These are phyloP conservation scores for Catagonus wagneri DNA, from an alignment of 2,113 vertebrate species.

Conservation along the genomic window DNA sequence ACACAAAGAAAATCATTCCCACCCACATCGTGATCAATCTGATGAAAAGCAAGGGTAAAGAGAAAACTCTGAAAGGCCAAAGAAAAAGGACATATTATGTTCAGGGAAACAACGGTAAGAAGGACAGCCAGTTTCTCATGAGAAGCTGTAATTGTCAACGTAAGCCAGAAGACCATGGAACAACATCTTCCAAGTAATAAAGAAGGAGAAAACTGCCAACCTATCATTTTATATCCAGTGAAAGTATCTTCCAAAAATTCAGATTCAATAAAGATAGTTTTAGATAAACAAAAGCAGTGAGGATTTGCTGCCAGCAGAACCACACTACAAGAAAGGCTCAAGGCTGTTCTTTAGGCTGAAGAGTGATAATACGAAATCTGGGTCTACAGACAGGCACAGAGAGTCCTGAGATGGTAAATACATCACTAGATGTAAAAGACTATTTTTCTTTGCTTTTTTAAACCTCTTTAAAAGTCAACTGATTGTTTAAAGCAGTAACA, in stretches of 20 bases:
- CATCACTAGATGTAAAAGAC: neutral
- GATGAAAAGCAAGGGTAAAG: slow-evolving; percentile 1
- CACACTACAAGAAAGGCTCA: neutral
- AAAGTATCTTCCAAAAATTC: slow-evolving; percentile 6
- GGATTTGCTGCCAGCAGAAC: neutral
- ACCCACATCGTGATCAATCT: neutral
- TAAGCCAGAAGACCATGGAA: neutral
- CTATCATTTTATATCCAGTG: neutral
- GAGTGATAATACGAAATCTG: neutral
- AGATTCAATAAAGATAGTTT: neutral
- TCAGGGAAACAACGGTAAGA: neutral
- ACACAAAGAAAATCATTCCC: neutral
- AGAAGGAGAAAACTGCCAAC: neutral
- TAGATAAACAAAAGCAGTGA: neutral
- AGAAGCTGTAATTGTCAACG: neutral
- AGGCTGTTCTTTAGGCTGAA: neutral
- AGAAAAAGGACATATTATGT: neutral
- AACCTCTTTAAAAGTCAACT: slow-evolving; percentile 29
- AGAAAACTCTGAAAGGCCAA: neutral
- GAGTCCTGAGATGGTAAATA: neutral
- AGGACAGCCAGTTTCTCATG: neutral
- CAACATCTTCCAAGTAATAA: neutral
- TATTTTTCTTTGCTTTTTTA: neutral
- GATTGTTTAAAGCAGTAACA: neutral
- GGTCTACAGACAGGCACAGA: neutral